Evolutionary conservation across 2,797 vertebrate genomes (phyloP).

Genomic region (Notolepis coatsorum): DNA sequence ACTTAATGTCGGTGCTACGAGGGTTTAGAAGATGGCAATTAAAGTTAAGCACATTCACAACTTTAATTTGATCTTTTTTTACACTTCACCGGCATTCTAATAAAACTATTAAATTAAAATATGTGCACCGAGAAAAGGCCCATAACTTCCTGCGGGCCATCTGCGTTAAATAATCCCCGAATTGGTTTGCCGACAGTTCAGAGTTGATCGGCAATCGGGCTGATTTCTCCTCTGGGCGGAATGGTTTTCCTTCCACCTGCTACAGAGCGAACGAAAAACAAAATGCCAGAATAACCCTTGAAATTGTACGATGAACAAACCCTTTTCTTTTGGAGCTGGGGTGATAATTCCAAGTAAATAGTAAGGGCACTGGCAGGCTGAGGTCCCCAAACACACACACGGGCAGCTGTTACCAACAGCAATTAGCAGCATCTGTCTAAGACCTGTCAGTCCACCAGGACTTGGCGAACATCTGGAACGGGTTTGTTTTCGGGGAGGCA

Average conservation of each 20-base stretch:
- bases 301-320: not conserved
- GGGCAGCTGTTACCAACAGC: constrained; percentile 54
- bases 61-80: constrained; percentile 19
- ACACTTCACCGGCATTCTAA: not conserved
- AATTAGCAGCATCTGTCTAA: constrained; percentile 66
- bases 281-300: constrained; percentile 1
- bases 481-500: constrained; percentile 28
- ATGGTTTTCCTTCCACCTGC: not conserved
- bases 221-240: no score
- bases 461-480: constrained; percentile 46
- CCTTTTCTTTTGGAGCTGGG: not conserved
- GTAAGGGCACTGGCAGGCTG: constrained; percentile 27
- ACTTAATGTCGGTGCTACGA: constrained; percentile 47
- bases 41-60: constrained; percentile 1
- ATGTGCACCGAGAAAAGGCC: not conserved
- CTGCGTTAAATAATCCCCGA: not conserved
- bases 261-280: not conserved
- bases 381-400: constrained; percentile 21
- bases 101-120: no score
- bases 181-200: not conserved
- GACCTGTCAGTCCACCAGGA: constrained; percentile 39
- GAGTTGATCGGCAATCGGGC: not conserved
- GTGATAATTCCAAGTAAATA: constrained; percentile 8
- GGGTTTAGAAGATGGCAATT: constrained; percentile 34
- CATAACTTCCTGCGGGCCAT: not conserved